Conservation (phyloP, 2,113 vertebrate genomes). For the Riparia riparia region DNA sequence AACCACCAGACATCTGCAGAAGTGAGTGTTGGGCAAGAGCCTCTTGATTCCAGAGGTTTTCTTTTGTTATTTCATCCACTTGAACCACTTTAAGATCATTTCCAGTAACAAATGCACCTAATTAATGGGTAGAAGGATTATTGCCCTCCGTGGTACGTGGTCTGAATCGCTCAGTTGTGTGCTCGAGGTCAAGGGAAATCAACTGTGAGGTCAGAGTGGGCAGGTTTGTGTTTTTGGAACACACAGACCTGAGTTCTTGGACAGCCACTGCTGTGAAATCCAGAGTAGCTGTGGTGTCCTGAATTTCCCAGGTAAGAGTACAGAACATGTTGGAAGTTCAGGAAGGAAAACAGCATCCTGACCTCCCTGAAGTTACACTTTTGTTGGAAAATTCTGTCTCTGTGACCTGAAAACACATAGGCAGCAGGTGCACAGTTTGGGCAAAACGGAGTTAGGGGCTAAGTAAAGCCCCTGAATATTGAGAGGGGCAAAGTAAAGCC, state of each 20-base stretch:
- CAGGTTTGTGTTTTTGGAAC: background rate
- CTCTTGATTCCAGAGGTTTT: background rate
- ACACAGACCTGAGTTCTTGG: background rate
- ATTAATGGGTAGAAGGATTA: background rate
- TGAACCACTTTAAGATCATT: background rate
- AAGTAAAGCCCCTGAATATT: background rate
- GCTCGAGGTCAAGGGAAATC: background rate
- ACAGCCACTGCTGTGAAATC: background rate
- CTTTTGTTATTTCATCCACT: background rate
- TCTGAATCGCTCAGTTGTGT: background rate
- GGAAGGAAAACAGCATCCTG: background rate
- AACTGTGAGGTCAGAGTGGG: background rate
- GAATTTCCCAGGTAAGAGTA: background rate
- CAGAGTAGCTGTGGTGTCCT: background rate
- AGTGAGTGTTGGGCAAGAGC: background rate
- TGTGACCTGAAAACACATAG: background rate
- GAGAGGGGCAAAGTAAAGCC: background rate
- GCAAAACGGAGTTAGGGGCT: background rate
- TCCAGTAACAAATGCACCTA: constrained; percentile 21
- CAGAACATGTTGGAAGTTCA: background rate
- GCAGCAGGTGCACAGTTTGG: background rate
- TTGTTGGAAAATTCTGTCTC: background rate
- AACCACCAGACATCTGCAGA: fast-evolving
- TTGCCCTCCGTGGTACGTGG: background rate
- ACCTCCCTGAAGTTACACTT: background rate